phyloP scores from a whole-genome alignment of 2,797 vertebrate species.

The Peromyscus melanophrys region DNA sequence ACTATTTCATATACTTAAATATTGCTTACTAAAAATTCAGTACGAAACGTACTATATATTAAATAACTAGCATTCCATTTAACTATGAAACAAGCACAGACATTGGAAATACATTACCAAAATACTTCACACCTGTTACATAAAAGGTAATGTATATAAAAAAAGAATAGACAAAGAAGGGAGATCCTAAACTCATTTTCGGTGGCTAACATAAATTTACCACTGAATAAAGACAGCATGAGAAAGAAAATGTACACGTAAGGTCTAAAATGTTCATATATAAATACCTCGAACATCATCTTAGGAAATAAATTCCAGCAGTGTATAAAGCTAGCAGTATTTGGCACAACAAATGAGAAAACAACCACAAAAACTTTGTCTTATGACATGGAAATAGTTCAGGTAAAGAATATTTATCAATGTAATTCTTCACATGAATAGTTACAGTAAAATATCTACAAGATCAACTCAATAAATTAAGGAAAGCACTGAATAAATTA shows the following conservation, averaged over 20 bases:
- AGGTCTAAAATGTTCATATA: background rate
- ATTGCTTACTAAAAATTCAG: background rate
- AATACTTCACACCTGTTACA: background rate
- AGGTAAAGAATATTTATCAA: background rate
- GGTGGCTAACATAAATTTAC: background rate
- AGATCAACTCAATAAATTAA: background rate
- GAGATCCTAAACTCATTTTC: background rate
- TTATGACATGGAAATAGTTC: background rate
- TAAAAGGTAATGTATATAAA: background rate
- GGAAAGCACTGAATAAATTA: background rate
- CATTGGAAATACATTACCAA: background rate
- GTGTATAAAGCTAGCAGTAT: background rate
- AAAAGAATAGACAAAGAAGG: background rate
- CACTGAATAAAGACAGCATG: background rate
- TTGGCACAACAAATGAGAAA: background rate
- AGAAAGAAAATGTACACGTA: background rate
- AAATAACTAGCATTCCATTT: background rate
- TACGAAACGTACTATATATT: background rate
- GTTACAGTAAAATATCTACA: background rate
- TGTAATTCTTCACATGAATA: background rate
- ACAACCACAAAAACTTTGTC: background rate
- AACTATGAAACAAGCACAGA: background rate
- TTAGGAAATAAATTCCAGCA: background rate
- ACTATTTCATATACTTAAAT: background rate
- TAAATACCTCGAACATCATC: background rate